Base-by-base conservation (phyloP, 2,888 invertebrate species). In the Parnassius smintheus region DNA sequence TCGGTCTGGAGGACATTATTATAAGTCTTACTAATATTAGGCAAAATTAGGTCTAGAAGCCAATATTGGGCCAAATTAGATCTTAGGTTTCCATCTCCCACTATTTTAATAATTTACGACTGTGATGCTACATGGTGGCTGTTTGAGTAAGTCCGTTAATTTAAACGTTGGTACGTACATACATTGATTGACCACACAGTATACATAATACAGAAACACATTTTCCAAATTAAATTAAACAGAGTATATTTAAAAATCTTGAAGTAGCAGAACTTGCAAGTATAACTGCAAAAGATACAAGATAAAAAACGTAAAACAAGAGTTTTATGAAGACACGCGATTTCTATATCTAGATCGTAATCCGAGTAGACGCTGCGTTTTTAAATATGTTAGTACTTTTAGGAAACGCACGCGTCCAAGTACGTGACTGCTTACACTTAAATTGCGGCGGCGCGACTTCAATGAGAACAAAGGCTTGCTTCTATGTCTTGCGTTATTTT, bases 341-440 rank as follows among this genome's bases (percentile, higher is more conserved):
- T 80, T 80, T 80, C 78, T 76, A 81, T 81, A 82, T 85, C 82
- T 85, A 87, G 87, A 87, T 88, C 81, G 81, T 78, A 78, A 75
- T 76, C 76, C 73, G 77, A 81, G 81, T 75, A 76, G 73, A 71
- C 75, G 73, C 68, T 74, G 75, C 73, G 75, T 83, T 85, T 83
- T 80, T 75, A 74, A 81, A 83, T 83, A 76, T 72, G 74, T 73
- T 80, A 81, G 81, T 82, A 82, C 76, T 87, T 85, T 86, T 77
- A 73, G 78, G 86, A 86, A 86, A 68, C 71, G 65, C 70, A 74
- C 70, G 74, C 54, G 45, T 57, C 52, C 42, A 52, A 42, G 62
- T 57, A 53, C 86, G 86, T 87, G 88, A 82, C 81, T 71, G 70
- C 73, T 64, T 70, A 69, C 71, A 35, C 66, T 68, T 70, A 56